These are phyloP conservation scores for Glaucopsyche alexis DNA, from an alignment of 2,888 invertebrate species.

Conservation along the genomic window DNA sequence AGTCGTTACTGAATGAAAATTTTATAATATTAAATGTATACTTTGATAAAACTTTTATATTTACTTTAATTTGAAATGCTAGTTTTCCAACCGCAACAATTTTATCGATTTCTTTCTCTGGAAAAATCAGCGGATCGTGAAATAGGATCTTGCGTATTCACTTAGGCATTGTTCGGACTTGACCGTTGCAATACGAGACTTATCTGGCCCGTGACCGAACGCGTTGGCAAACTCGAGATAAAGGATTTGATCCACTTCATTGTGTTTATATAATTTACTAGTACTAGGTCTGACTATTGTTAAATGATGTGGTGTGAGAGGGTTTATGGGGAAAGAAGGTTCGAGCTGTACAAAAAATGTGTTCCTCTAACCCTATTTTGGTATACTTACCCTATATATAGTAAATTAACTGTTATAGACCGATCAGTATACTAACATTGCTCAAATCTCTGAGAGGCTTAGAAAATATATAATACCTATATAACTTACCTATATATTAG, in stretches of 20 bases:
- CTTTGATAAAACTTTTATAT: background rate
- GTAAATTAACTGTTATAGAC: no score
- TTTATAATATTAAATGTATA: no score
- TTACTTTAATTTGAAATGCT: background rate
- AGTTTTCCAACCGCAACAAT: conserved; percentile 2
- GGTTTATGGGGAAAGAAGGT: no score
- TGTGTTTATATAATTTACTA: background rate
- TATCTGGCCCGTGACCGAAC: conserved; percentile 41
- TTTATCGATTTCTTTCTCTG: conserved; percentile 54
- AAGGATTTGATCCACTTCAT: conserved; percentile 20
- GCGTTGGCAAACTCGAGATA: conserved; percentile 28
- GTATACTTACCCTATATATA: no score
- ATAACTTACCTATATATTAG: no score
- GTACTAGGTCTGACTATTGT: conserved; percentile 5
- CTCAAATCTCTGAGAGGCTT: background rate
- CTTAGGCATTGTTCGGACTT: conserved; percentile 32
- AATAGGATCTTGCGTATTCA: conserved; percentile 61
- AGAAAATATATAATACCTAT: no score
- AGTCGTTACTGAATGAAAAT: no score
- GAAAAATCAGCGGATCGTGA: conserved; percentile 64
- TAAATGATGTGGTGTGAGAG: background rate
- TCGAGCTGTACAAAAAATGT: no score
- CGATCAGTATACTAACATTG: no score
- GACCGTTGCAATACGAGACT: conserved; percentile 28
- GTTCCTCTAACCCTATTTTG: no score